Percentiles rank a stretch among this genome's conserved stretches.
Evolutionary conservation across 2,113 vertebrate genomes (phyloP).

Genomic region (Phalacrocorax carbo): DNA sequence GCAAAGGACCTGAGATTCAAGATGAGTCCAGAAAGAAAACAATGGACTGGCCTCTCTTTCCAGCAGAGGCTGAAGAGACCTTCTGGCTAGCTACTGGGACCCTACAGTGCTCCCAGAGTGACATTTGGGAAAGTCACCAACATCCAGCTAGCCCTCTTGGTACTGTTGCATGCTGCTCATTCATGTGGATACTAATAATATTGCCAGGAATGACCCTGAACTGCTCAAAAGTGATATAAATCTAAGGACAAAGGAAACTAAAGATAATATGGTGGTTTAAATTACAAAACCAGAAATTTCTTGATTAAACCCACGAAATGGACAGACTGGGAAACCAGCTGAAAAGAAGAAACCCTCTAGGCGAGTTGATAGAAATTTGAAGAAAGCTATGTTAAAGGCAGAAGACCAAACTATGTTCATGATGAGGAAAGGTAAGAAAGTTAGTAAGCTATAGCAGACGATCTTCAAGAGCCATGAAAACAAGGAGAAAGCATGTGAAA

Average conservation of each 20-base stretch:
- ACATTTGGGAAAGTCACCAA: neutral
- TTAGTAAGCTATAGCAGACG: neutral
- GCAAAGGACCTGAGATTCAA: neutral
- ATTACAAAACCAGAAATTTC: neutral
- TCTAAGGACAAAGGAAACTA: neutral
- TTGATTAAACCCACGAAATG: neutral
- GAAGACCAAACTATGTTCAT: neutral
- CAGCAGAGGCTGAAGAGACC: neutral
- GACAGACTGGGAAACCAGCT: neutral
- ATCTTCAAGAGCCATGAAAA: neutral
- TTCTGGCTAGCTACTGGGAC: neutral
- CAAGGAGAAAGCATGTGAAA: neutral
- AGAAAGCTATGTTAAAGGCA: neutral
- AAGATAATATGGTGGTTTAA: neutral
- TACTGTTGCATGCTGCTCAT: neutral
- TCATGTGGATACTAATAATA: neutral
- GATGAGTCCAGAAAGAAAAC: neutral
- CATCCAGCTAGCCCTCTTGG: neutral
- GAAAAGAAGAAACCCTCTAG: neutral
- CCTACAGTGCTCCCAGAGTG: neutral
- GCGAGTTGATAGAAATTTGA: neutral
- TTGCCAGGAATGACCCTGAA: neutral
- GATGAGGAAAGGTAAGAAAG: neutral
- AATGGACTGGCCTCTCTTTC: neutral
- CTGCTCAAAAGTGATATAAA: neutral